Base-by-base conservation (phyloP, 2,888 invertebrate species). In the Atethmia centrago region DNA sequence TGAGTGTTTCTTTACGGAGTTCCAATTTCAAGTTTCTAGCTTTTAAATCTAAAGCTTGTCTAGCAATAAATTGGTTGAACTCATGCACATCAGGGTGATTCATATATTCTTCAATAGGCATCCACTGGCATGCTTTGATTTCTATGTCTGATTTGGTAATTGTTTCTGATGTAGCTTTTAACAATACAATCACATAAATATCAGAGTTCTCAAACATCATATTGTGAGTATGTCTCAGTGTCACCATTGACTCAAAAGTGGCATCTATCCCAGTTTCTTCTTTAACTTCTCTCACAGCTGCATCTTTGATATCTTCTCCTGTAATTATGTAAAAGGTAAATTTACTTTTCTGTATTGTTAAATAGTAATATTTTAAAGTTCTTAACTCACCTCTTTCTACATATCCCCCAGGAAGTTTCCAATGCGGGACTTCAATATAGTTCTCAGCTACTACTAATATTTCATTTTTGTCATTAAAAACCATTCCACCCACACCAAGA, bases 351-450 rank as follows among this genome's bases (percentile, higher is more conserved):
- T 16, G 10, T 51, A 4, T 51, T 56, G 36, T 25, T 62, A 28
- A 28, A 49, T 28, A 42, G 12, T 47, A 62, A 55, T 31, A 21
- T 5, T 31, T 49, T 21, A 49, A 28, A 36, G 14, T 62, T 55
- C n/a, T 63, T 9, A 51, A 47, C 40, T 72, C 93, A 98, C 98
- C 97, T 94, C 98, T 98, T 92, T 99, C 98, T 28, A 98, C 98
- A 94, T 98, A 98, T 67, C 99, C 99, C 69, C 99, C 99, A 25
- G 99, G 99, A 12, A 99, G 95, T 95, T 99, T 99, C 99, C 99
- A 99, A 89, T 97, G 97, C 7, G 97, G 95, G 62, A 91, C 89
- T 28, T 95, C 91, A 74, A 95, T 94, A 88, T 97, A 97, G 88
- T 97, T 97, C 90, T 99, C 99, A 84, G 97, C 97, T 0, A 99